Conservation (phyloP, 2,113 vertebrate genomes). For the Pampusana beccarii region DNA sequence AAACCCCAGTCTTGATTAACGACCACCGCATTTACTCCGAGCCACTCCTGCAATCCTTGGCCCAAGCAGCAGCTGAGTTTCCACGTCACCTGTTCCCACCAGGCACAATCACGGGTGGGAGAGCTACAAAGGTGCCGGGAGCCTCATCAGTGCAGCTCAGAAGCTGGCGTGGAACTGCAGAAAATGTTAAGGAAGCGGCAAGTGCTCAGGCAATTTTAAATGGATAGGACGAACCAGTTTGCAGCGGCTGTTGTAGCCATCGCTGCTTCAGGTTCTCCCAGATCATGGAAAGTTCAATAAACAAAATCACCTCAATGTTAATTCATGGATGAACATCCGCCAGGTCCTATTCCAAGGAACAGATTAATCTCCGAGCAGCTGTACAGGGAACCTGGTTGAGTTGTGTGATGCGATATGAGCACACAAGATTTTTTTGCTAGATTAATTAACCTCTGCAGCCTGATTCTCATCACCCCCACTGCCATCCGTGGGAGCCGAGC, state of each 20-base stretch:
- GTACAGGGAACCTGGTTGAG: neutral
- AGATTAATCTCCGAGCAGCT: neutral
- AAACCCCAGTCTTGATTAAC: neutral
- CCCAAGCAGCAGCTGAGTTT: neutral
- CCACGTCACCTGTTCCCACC: fast-evolving
- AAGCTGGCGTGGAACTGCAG: neutral
- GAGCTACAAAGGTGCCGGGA: neutral
- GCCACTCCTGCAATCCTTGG: neutral
- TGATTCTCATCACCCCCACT: neutral
- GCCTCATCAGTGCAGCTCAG: neutral
- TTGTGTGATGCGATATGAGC: fast-evolving
- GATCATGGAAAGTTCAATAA: neutral
- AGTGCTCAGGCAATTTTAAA: fast-evolving
- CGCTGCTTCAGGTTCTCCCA: neutral
- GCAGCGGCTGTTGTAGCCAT: neutral
- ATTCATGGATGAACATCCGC: neutral
- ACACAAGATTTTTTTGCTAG: fast-evolving
- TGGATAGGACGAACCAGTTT: neutral
- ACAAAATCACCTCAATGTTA: neutral
- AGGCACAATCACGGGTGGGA: neutral
- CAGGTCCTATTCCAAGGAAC: neutral
- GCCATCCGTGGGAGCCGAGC: neutral
- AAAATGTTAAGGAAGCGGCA: neutral
- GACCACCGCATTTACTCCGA: neutral
- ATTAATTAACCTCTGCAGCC: neutral